A percentile compares a stretch with the other conserved stretches of the same genome.
Evolutionary conservation across 2,797 vertebrate species (phyloP).

Genomic region (Sebastes paucispinis): DNA sequence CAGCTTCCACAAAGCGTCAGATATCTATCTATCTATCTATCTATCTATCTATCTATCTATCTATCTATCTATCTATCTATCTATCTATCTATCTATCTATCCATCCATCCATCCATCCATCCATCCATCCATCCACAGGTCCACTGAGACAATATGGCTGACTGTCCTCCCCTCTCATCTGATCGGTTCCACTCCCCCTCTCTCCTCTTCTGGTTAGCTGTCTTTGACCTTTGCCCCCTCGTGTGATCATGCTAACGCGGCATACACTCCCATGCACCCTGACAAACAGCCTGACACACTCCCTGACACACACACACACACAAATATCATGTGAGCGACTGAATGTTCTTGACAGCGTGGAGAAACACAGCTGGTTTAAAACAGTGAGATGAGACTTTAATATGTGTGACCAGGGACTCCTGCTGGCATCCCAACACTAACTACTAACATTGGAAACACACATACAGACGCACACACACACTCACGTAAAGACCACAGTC

Average conservation of each 20-base stretch:
- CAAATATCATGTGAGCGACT: conserved; percentile 37
- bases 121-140: conserved; percentile 8
- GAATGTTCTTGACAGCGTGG: conserved; percentile 72
- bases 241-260: conserved; percentile 63
- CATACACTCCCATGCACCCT: conserved; percentile 46
- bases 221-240: conserved; percentile 71
- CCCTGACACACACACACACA: conserved; percentile 19
- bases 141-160: neutral
- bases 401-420: conserved; percentile 71
- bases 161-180: conserved; percentile 6
- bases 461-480: conserved; percentile 4
- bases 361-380: conserved; percentile 76
- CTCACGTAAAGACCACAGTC: neutral
- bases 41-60: neutral
- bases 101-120: neutral
- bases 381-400: conserved; percentile 74
- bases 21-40: neutral
- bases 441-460: conserved; percentile 42
- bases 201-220: conserved; percentile 57
- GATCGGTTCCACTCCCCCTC: conserved; percentile 39
- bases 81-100: neutral
- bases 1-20: neutral
- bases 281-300: conserved; percentile 48
- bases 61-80: neutral
- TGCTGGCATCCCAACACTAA: conserved; percentile 64